Base-by-base conservation (phyloP, 2,797 vertebrate genomes). In the Sternarchorhynchus goeldii region DNA sequence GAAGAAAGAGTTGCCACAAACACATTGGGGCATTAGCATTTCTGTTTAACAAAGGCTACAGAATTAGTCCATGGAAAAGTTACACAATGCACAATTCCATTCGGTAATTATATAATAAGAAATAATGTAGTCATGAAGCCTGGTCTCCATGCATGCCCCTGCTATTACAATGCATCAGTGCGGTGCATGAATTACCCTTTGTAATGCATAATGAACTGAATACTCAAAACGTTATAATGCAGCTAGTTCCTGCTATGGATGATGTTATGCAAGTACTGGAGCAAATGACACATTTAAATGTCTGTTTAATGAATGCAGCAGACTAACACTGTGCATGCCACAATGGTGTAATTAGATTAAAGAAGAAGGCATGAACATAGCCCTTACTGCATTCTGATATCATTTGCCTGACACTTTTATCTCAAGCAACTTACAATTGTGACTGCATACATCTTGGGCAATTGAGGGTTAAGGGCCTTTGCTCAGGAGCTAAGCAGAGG, bases 271-370 rank as follows among this genome's bases (percentile, higher is more conserved):
- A 69, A 21, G 53, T 69, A 16, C 41, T 53, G 45, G 16, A 50
- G 45, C 8, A 50, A 12, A 14, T 50, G 21, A 31, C 18, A 69
- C 45, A 5, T 67, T 29, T 21, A 55, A 3, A 12, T 69, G 45
- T n/a, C 45, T 69, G 25, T n/a, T 55, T 69, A 69, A 69, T 69
- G 67, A 55, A 69, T 31, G 25, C 25, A 55, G 67, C 6, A 32
- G 25, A 55, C 31, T 31, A n/a, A 31, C 41, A 7, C 17, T 69
- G 66, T 55, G 67, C 45, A 55, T 50, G 21, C 39, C 25, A 45
- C 67, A 69, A 69, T 31, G 53, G 55, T 25, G 25, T 55, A 50
- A 68, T 69, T 31, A 69, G 67, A 55, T 7, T 45, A 39, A 67
- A 21, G 64, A 21, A n/a, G n/a, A 18, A 55, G 50, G 67, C 25